phyloP scores from a whole-genome alignment of 2,797 vertebrate genomes.

The Gadopsis marmoratus region DNA sequence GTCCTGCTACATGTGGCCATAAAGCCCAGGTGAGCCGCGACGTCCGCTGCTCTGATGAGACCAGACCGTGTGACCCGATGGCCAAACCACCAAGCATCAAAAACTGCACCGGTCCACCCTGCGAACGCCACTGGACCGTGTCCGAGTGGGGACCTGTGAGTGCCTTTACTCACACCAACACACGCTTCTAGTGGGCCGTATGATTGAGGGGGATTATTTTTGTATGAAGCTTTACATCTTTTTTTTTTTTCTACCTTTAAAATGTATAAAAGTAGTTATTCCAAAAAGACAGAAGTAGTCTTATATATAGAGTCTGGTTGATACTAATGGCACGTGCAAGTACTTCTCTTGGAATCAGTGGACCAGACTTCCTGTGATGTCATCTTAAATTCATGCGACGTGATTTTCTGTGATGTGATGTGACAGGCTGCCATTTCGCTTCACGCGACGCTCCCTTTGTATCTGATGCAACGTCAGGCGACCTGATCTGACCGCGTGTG shows the following conservation, averaged over 20 bases:
- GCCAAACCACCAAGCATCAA: constrained; percentile 88
- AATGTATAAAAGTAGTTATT: not conserved
- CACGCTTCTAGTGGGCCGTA: no score
- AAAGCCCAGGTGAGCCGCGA: constrained; percentile 91
- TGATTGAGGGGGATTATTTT: no score
- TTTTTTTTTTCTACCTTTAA: not conserved
- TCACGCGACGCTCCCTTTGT: not conserved
- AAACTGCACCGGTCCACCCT: constrained; percentile 94
- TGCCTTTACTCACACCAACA: constrained; percentile 1
- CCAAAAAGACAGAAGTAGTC: no score
- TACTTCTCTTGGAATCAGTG: not conserved
- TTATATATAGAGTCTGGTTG: not conserved
- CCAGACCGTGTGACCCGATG: constrained; percentile 87
- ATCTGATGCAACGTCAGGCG: not conserved
- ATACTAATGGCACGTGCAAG: not conserved
- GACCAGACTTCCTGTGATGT: not conserved
- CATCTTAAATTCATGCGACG: not conserved
- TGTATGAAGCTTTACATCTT: no score
- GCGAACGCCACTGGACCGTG: constrained; percentile 96
- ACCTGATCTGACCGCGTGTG: not conserved
- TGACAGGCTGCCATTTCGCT: not conserved
- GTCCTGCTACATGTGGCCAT: constrained; percentile 92
- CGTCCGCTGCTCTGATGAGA: constrained; percentile 94
- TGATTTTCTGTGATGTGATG: not conserved
- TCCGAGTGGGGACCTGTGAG: constrained; percentile 98